Evolutionary conservation across 2,113 vertebrate genomes (phyloP).

Genomic region (Oreochromis aureus): DNA sequence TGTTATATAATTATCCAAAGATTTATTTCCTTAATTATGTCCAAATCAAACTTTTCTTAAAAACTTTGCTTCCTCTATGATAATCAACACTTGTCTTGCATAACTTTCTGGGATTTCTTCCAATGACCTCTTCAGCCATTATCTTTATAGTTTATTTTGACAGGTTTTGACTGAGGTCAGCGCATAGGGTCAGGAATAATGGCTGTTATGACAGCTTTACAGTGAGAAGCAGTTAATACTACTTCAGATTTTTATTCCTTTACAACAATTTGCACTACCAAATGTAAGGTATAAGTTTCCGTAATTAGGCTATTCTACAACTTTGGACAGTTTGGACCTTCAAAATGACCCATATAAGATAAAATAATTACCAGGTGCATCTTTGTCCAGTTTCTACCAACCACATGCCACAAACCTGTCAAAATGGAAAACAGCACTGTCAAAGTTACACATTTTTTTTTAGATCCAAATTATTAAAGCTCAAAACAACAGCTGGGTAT

Average conservation of each 20-base stretch:
- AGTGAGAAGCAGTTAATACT: neutral
- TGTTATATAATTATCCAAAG: neutral
- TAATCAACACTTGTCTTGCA: neutral
- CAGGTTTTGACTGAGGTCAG: neutral
- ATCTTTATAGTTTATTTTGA: neutral
- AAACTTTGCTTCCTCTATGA: neutral
- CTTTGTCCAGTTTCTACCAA: neutral
- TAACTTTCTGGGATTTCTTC: neutral
- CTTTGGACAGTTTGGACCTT: neutral
- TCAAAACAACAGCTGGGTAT: neutral
- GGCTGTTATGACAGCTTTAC: neutral
- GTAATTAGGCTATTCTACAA: neutral
- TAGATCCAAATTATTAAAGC: neutral
- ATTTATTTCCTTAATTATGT: rapidly evolving
- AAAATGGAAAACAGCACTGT: neutral
- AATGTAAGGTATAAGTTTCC: neutral
- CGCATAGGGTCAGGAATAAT: neutral
- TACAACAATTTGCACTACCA: neutral
- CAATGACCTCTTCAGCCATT: neutral
- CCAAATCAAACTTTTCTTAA: neutral
- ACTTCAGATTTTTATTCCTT: neutral
- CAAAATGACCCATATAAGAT: neutral
- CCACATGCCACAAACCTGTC: neutral
- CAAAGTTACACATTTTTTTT: neutral
- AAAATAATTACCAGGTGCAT: neutral